Evolutionary conservation across 2,797 vertebrate species (phyloP), one percentile per base, ranked within the genome.

Genomic region (Typhlichthys subterraneus): DNA sequence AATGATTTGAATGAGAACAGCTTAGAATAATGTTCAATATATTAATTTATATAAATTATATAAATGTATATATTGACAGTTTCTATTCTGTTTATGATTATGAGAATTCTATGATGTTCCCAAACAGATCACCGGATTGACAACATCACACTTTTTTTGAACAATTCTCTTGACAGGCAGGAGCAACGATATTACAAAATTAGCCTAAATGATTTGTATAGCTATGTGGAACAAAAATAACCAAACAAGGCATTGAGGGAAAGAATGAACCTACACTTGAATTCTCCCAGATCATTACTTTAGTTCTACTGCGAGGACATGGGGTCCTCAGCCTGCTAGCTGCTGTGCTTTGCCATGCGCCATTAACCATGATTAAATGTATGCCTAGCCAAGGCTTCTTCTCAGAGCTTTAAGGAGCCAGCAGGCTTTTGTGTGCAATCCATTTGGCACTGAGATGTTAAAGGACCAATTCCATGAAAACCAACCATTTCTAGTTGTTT

Each of bases 81-180:
- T 17, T 17, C 17, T 17, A 17, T 19, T 19, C 2, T 19, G 19
- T 2, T 19, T 19, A 19, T 19, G 19, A 19, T 19, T 19, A 19
- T 19, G 19, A 19, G 19, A 2, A 2, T 19, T 19, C 19, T 19
- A 29, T 4, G 9, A 29, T 53, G 12, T 57, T 57, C 42, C 38
- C 15, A 42, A 14, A 45, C 12, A 29, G 19, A 31, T 6, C 52
- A 53, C 12, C 12, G 7, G 19, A 42, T 38, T 42, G 14, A 10
- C 33, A 50, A 75, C 12, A 33, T 12, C 31, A n/a, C 49, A 53
- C 68, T 50, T 71, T 65, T 62, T 19, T 19, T 2, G 2, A 19
- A 19, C 19, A 19, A 19, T 19, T 19, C 19, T 19, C 2, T 19
- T 19, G 33, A 38, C 5, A 7, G 33, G 8, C 33, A 38, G 33